Conservation (phyloP, 2,797 vertebrate species). For the Peromyscus eremicus region DNA sequence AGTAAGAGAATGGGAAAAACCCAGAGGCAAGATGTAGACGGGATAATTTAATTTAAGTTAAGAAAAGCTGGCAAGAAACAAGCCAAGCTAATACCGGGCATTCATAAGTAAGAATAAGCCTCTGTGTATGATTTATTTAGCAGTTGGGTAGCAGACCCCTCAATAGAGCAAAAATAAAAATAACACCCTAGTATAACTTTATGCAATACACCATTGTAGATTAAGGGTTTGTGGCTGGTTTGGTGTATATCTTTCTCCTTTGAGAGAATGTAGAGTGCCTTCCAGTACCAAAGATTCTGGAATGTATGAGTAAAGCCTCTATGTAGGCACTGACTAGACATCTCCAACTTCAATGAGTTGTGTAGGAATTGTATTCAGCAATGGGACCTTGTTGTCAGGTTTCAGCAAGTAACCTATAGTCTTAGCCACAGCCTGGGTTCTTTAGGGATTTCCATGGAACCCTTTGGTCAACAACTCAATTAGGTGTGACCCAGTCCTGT, state of each 20-base stretch:
- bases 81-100: no score
- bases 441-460: background rate
- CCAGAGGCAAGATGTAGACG: no score
- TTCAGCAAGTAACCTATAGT: background rate
- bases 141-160: no score
- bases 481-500: background rate
- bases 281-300: background rate
- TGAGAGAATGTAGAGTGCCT: background rate
- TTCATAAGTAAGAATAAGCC: no score
- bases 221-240: background rate
- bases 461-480: background rate
- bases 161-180: no score
- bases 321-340: background rate
- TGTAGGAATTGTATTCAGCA: background rate
- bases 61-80: no score
- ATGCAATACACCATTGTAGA: background rate
- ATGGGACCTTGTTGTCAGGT: background rate
- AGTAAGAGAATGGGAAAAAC: no score
- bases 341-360: background rate
- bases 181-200: background rate
- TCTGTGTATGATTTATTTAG: no score
- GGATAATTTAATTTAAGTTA: no score
- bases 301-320: background rate
- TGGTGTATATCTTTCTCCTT: background rate
- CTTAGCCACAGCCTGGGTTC: background rate